A percentile compares a stretch with the other conserved stretches of the same genome.
phyloP scores from a whole-genome alignment of 1,140 invertebrate genomes.

The Cyclina sinensis region DNA sequence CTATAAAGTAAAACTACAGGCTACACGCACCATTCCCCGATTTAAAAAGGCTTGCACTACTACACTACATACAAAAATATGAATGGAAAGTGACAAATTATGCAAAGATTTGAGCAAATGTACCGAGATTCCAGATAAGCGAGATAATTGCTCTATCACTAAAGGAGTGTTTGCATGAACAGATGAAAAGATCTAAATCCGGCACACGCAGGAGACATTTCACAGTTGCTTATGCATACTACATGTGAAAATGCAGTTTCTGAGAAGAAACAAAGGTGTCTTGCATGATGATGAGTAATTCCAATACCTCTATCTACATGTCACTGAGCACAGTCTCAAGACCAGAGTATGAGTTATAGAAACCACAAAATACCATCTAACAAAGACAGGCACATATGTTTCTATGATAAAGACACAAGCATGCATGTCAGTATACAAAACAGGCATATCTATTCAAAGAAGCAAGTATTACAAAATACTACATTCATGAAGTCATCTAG shows the following conservation, averaged over 20 bases:
- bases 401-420: background rate
- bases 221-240: background rate
- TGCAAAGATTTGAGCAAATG: background rate
- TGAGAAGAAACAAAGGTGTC: background rate
- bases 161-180: constrained; percentile 6
- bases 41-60: too few relatives aligned
- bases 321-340: background rate
- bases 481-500: too few relatives aligned
- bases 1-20: too few relatives aligned
- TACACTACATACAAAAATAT: background rate
- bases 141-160: background rate
- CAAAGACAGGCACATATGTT: background rate
- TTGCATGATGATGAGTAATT: background rate
- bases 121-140: background rate
- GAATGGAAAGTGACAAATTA: constrained; percentile 24
- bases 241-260: background rate
- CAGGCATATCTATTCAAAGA: too few relatives aligned
- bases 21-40: too few relatives aligned
- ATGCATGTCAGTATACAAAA: too few relatives aligned
- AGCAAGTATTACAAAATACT: too few relatives aligned
- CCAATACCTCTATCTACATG: background rate
- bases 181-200: background rate
- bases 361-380: background rate
- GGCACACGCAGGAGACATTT: background rate
- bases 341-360: background rate